Evolutionary conservation across 2,113 vertebrate species (phyloP), one percentile per base, ranked within the genome.

Genomic region (Hemicordylus capensis): DNA sequence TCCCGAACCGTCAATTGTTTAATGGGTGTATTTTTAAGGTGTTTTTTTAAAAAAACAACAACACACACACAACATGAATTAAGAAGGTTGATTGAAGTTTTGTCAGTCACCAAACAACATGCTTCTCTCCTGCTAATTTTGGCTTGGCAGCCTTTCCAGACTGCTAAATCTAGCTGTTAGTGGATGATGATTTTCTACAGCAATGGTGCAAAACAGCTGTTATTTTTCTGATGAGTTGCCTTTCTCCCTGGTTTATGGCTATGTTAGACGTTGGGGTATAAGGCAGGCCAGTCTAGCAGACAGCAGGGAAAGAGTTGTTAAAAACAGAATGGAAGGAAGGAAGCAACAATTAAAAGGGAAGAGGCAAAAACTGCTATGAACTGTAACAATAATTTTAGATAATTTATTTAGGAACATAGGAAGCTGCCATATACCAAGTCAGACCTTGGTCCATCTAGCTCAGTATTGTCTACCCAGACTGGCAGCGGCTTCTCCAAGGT

Each of bases 191-290:
- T 93, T 93, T 92, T 88, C 88, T 91, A 94, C 93, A 92, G 91
- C 84, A 92, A 92, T 91, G 93, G 94, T 90, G 90, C 90, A 94
- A 91, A 95, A 89, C 96, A 96, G 94, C 94, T 96, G 96, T 91
- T 72, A 79, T 88, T 89, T 88, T 91, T 92, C 88, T 90, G 91
- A 96, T 93, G 93, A 90, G 90, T 93, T 89, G 92, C 93, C 94
- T 93, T 73, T 85, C 95, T 75, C 94, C 88, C 94, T 89, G 76
- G 93, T 95, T 95, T 95, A 94, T 95, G 91, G 83, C 92, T 93
- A 87, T 90, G 90, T 89, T 94, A 95, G 94, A 95, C 93, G 93
- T 85, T 91, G 91, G 81, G 92, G 89, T 93, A 82, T 91, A 89
- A 90, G 79, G 58, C 86, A 90, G 93, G 82, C 87, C 81, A 0